Conservation (phyloP, 2,797 vertebrate species). For the Salmo trutta region DNA sequence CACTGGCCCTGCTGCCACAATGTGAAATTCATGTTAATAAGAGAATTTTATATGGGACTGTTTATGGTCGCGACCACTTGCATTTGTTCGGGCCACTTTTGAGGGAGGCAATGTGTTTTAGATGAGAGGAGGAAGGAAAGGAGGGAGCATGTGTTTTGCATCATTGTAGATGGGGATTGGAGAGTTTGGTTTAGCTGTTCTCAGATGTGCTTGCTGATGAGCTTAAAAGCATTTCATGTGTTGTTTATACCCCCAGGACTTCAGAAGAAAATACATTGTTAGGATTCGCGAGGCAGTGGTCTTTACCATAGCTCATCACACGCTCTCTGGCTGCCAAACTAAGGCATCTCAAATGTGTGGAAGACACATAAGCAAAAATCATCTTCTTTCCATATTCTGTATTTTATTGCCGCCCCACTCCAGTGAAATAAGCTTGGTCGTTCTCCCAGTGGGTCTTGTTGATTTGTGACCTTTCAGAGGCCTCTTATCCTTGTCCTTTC, state of each 20-base stretch:
- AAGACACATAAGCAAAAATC: background rate
- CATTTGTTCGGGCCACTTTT: constrained; percentile 61
- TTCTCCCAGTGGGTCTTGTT: background rate
- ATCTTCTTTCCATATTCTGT: background rate
- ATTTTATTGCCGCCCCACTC: background rate
- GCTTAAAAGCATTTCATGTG: constrained; percentile 34
- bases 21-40: constrained; percentile 51
- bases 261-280: constrained; percentile 44
- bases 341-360: constrained; percentile 1
- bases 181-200: constrained; percentile 46
- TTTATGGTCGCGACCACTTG: constrained; percentile 46
- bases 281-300: constrained; percentile 44
- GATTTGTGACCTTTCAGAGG: background rate
- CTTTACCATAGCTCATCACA: constrained; percentile 48
- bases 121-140: constrained; percentile 49
- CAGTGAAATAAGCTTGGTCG: background rate
- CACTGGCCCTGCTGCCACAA: constrained; percentile 46
- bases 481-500: background rate
- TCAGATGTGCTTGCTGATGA: constrained; percentile 23
- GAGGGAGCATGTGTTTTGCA: constrained; percentile 53
- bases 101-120: constrained; percentile 60
- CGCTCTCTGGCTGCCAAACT: background rate
- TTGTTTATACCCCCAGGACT: constrained; percentile 30
- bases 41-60: constrained; percentile 19
- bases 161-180: constrained; percentile 1